Evolutionary conservation across 2,113 vertebrate genomes (phyloP).

Genomic region (Crotalus viridis): DNA sequence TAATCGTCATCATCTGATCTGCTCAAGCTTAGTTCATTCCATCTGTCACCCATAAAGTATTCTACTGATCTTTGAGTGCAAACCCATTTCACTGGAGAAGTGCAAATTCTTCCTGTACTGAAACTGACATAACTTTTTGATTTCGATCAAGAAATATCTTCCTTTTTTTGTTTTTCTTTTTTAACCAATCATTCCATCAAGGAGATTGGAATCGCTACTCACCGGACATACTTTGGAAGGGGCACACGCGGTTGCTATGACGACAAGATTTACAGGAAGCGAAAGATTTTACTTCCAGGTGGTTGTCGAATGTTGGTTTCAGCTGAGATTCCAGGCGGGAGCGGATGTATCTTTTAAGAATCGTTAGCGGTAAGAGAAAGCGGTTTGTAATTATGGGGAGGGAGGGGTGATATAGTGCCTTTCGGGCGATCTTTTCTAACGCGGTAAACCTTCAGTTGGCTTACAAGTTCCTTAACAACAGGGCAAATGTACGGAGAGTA

Average conservation of each 20-base stretch:
- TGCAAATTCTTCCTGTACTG: neutral
- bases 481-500: neutral
- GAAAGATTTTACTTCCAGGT: conserved; percentile 22
- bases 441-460: neutral
- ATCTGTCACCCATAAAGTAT: neutral
- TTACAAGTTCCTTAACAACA: neutral
- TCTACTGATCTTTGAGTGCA: neutral
- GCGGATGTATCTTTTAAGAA: neutral
- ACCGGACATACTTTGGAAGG: neutral
- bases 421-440: neutral
- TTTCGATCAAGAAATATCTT: neutral
- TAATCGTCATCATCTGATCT: neutral
- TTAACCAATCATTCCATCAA: neutral
- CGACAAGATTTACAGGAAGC: conserved; percentile 24
- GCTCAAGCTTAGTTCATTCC: neutral
- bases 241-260: neutral
- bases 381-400: neutral
- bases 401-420: neutral
- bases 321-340: neutral
- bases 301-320: fast-evolving
- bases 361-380: neutral
- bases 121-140: neutral
- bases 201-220: neutral
- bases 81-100: neutral
- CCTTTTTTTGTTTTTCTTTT: neutral